Evolutionary conservation across 1,140 invertebrate species (phyloP).

Genomic region (Microplitis demolitor): DNA sequence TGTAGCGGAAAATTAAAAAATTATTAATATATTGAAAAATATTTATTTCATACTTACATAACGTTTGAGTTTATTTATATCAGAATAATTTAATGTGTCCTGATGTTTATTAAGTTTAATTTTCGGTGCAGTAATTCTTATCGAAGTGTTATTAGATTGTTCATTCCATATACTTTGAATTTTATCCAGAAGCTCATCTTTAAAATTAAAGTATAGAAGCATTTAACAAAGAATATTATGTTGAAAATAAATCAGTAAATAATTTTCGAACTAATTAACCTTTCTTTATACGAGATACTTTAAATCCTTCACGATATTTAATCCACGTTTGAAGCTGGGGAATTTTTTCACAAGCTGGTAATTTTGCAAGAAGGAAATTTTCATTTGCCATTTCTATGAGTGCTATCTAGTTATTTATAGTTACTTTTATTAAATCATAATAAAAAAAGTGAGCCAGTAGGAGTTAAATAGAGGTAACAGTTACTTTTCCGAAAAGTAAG

Average conservation of each 20-base stretch:
- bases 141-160: background rate
- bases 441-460: background rate
- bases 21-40: slow-evolving; percentile 1
- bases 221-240: background rate
- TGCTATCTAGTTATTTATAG: slow-evolving; percentile 35
- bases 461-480: background rate
- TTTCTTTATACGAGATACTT: slow-evolving; percentile 34
- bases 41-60: background rate
- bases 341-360: slow-evolving; percentile 46
- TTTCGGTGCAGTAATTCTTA: background rate
- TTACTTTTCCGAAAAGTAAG: no score
- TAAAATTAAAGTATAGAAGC: background rate
- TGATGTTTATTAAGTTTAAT: background rate
- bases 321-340: slow-evolving; percentile 50
- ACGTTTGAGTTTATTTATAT: background rate
- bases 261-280: slow-evolving; percentile 30
- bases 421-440: background rate
- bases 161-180: background rate
- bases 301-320: slow-evolving; percentile 43
- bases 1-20: no score
- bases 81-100: background rate
- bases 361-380: slow-evolving; percentile 48
- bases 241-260: background rate
- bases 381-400: slow-evolving; percentile 46
- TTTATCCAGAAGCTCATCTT: background rate